Evolutionary conservation across 1,140 invertebrate genomes (phyloP).

Genomic region (Chironomus striatipennis): DNA sequence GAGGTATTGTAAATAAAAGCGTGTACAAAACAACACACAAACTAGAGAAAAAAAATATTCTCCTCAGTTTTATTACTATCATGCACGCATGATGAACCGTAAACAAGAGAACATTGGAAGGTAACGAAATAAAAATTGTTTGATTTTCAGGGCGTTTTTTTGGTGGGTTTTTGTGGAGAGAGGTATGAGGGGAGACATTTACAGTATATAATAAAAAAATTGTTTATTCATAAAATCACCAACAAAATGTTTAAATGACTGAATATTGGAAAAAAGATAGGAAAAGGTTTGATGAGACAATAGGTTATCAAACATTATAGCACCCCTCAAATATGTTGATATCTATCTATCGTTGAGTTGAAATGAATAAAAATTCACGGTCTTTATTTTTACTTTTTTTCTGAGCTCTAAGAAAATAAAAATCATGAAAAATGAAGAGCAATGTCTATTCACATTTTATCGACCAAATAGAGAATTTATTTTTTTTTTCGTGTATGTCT

Average conservation of each 20-base stretch:
- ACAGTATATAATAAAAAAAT: no score
- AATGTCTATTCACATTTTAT: neutral
- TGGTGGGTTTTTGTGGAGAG: no score
- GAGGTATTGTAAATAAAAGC: neutral
- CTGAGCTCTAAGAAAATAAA: no score
- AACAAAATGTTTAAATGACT: neutral
- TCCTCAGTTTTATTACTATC: neutral
- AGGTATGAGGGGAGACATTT: no score
- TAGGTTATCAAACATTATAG: neutral
- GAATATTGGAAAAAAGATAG: neutral
- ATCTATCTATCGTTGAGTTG: no score
- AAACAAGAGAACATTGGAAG: neutral
- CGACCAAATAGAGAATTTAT: slow-evolving; percentile 13
- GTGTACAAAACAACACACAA: slow-evolving; percentile 12
- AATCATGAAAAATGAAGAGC: neutral
- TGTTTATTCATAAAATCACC: slow-evolving; percentile 5
- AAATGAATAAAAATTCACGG: no score
- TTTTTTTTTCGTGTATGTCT: neutral
- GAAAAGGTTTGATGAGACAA: neutral
- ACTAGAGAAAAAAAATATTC: neutral
- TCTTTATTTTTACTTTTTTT: no score
- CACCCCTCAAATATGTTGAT: neutral
- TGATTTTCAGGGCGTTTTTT: neutral
- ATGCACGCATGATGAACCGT: slow-evolving; percentile 11
- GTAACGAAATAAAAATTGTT: neutral